These are phyloP conservation scores for Sphaerophoria rueppellii DNA, from an alignment of 2,888 invertebrate genomes.

Conservation along the genomic window DNA sequence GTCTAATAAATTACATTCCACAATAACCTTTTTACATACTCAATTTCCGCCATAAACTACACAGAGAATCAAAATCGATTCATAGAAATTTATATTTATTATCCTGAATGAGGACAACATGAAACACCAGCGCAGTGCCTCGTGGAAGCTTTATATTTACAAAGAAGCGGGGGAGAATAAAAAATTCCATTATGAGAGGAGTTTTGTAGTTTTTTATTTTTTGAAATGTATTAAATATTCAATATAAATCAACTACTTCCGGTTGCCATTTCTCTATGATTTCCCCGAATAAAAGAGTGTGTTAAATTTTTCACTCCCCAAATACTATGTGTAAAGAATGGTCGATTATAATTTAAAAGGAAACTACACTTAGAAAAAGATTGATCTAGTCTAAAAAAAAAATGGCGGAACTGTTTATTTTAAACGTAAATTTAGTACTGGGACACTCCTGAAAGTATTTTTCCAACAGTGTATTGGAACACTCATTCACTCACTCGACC, in stretches of 20 bases:
- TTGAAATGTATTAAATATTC: conserved; percentile 51
- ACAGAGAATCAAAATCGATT: conserved; percentile 62
- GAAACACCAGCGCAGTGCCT: neutral
- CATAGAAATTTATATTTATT: conserved; percentile 62
- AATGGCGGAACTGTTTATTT: too few relatives aligned
- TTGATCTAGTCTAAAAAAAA: too few relatives aligned
- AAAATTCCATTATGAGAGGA: neutral
- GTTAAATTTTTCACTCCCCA: conserved; percentile 35
- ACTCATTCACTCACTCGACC: neutral
- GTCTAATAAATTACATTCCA: conserved; percentile 47
- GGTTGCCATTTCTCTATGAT: neutral
- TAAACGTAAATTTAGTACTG: too few relatives aligned
- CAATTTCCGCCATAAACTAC: conserved; percentile 49
- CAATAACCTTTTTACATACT: conserved; percentile 53
- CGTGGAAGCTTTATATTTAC: neutral
- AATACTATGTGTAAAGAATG: conserved; percentile 19
- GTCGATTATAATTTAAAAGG: too few relatives aligned
- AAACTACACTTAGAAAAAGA: too few relatives aligned
- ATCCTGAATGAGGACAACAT: conserved; percentile 16
- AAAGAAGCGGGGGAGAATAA: neutral
- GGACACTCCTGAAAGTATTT: too few relatives aligned
- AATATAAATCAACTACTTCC: conserved; percentile 57
- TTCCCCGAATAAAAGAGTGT: neutral
- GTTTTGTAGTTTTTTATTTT: neutral
- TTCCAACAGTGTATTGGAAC: too few relatives aligned